Evolutionary conservation across 2,888 invertebrate genomes (phyloP), one percentile per base, ranked within the genome.

Genomic region (Cosmorhoe ocellata): DNA sequence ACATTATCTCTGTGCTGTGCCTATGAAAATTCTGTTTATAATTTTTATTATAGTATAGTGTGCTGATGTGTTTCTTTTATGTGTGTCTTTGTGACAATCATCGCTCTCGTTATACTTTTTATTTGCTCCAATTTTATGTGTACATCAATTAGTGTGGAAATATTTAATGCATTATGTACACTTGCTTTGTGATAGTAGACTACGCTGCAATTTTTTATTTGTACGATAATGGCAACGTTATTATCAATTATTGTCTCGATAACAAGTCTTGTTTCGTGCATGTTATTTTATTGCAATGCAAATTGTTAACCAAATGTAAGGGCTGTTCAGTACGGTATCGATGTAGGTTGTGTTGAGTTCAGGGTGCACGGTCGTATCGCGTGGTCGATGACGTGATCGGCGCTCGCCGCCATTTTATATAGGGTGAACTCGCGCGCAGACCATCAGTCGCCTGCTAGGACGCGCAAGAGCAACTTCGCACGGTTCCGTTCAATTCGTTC

Each of bases 361-460:
- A 79, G 81, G 84, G 81, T 81, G 80, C 89, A 89, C 84, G 88
- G 78, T 56, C 68, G 71, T 59, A 58, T 71, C 82, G 89, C 89
- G 88, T 87, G 88, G 81, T 41, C 72, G 78, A 64, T 87, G 89
- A 85, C 86, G 87, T 84, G 83, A 75, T 74, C 76, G 71, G 84
- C 82, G 83, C 74, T 73, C 76, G 73, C 80, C 76, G 82, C 82
- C 84, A 81, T 84, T 82, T 88, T 89, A 90, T 78, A 90, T 87
- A 83, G 85, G 84, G 72, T 84, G 84, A 67, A 76, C 83, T 82
- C 82, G 74, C 79, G 82, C 81, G 81, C 88, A 93, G 93, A 93
- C 93, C 90, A 86, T 85, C 92, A 93, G 93, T 92, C 93, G 93
- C 92, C 88, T 77, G 77, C 67, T 68, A 74, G 80, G 74, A 83